Conservation (phyloP, 2,888 invertebrate genomes). For the Teleiodes luculella region DNA sequence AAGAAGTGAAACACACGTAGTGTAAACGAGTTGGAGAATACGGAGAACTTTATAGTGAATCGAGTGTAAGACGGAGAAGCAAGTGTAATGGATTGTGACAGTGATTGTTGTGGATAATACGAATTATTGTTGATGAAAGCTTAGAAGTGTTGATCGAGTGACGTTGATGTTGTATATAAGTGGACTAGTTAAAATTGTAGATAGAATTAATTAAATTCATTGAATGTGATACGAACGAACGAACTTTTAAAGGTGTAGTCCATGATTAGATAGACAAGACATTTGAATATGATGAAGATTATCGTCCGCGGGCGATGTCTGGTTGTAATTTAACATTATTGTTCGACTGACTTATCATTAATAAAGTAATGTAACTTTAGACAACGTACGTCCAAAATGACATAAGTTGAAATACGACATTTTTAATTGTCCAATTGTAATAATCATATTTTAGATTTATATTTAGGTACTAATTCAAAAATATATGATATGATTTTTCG, state of each 20-base stretch:
- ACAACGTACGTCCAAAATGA: conserved; percentile 55
- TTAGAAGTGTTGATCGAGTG: conserved; percentile 8
- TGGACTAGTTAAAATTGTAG: conserved; percentile 62
- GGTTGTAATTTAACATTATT: conserved; percentile 48
- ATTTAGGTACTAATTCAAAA: conserved; percentile 16
- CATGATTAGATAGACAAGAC: conserved; percentile 44
- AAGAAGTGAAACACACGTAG: conserved; percentile 67
- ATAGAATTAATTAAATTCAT: conserved; percentile 63
- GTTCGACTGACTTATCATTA: conserved; percentile 63
- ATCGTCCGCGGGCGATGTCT: conserved; percentile 28
- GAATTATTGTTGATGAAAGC: conserved; percentile 3
- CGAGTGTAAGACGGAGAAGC: not conserved
- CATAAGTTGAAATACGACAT: conserved; percentile 37
- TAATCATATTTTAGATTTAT: conserved; percentile 17
- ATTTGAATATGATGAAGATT: conserved; percentile 12
- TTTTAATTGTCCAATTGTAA: conserved; percentile 46
- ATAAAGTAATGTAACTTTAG: conserved; percentile 33
- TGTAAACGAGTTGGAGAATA: conserved; percentile 35
- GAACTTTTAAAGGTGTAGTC: conserved; percentile 39
- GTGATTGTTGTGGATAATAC: not conserved
- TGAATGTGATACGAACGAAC: conserved; percentile 65
- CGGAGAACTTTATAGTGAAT: conserved; percentile 22
- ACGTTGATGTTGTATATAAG: conserved; percentile 50
- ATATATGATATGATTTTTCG: conserved; percentile 24
- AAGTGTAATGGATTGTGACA: not conserved